These are phyloP conservation scores for Platichthys stellatus DNA, from an alignment of 2,113 vertebrate species.

Conservation along the genomic window DNA sequence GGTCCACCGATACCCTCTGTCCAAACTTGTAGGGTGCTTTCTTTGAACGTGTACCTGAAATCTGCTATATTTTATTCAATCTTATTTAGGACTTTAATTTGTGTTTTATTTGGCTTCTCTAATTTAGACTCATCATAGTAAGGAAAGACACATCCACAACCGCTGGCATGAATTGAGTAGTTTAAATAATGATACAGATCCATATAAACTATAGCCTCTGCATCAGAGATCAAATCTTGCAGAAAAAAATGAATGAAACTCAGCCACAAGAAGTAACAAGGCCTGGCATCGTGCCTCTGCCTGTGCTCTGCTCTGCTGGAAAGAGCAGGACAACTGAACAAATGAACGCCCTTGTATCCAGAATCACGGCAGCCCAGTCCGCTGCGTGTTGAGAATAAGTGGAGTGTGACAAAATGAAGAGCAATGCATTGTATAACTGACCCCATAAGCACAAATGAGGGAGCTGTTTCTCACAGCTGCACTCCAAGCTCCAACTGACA, in stretches of 20 bases:
- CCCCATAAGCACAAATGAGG: conserved; percentile 51
- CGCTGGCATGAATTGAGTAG: too few relatives aligned
- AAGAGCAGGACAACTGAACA: conserved; percentile 29
- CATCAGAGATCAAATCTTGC: neutral
- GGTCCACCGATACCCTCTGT: too few relatives aligned
- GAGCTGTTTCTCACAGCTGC: conserved; percentile 6
- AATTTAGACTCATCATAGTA: too few relatives aligned
- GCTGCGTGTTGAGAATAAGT: conserved; percentile 53
- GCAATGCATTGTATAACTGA: conserved; percentile 52
- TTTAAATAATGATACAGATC: too few relatives aligned
- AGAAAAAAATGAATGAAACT: conserved; percentile 6
- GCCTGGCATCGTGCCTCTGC: conserved; percentile 40
- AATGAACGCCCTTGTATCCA: conserved; percentile 5
- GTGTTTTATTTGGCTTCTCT: neutral
- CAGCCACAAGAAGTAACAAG: conserved; percentile 3
- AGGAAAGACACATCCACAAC: too few relatives aligned
- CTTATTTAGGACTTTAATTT: neutral
- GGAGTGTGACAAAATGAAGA: conserved; percentile 60
- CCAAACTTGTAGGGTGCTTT: neutral
- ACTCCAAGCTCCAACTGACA: neutral
- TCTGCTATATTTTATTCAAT: neutral
- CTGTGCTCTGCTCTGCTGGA: conserved; percentile 35
- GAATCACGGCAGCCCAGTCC: conserved; percentile 26
- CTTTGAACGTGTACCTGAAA: neutral
- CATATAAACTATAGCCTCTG: neutral